Conservation (phyloP, 37 sponge, comb jelly and placozoan species). For the Bolinopsis microptera region DNA sequence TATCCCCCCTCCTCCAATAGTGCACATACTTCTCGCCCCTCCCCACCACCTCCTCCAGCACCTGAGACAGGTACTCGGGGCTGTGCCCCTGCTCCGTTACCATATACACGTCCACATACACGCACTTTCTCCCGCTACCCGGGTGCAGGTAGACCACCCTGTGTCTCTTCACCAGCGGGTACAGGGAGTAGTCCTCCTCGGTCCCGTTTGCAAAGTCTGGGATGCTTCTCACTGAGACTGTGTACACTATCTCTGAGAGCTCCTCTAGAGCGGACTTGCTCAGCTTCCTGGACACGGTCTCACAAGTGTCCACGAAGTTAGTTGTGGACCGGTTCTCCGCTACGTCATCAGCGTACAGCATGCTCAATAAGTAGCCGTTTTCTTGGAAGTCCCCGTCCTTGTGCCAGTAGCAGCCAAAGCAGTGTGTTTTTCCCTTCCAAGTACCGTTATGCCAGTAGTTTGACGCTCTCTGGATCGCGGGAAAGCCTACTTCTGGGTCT, state of each 20-base stretch:
- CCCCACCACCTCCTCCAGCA: background rate
- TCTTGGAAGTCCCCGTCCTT: background rate
- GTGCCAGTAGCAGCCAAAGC: constrained; percentile 34
- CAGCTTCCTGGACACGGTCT: background rate
- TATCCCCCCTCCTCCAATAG: background rate
- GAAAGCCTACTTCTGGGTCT: background rate
- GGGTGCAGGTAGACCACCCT: background rate
- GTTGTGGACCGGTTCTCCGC: background rate
- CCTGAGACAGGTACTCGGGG: background rate
- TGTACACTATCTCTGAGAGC: background rate
- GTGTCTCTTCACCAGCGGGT: background rate
- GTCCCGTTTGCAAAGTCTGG: background rate
- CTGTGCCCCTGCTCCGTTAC: background rate
- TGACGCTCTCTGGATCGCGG: background rate
- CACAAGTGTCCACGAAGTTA: background rate
- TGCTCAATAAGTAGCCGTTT: background rate
- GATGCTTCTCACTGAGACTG: background rate
- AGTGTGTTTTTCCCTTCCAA: background rate
- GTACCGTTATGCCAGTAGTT: background rate
- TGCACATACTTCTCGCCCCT: background rate
- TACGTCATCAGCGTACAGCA: background rate
- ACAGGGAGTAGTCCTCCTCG: background rate
- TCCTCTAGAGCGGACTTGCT: background rate
- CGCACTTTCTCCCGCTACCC: constrained; percentile 1
- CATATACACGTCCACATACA: background rate